phyloP scores from a whole-genome alignment of 1,140 invertebrate species.

The Stratiolaelaps scimitus region DNA sequence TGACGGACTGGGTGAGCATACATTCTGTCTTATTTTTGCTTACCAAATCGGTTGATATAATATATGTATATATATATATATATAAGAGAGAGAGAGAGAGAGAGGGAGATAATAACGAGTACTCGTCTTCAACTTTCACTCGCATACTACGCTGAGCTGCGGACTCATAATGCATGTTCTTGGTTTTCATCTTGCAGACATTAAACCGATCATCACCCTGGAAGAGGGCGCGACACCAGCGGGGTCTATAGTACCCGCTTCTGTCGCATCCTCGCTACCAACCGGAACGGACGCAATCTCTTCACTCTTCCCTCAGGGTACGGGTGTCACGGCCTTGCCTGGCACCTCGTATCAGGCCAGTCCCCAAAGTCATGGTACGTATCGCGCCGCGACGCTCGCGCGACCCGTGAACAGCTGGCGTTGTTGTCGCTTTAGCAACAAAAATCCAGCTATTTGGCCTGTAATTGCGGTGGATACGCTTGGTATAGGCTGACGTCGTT shows the following conservation, averaged over 20 bases:
- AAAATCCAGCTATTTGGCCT: too few species aligned
- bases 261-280: conserved; percentile 4
- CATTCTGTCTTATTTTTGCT: too few species aligned
- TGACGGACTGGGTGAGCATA: conserved; percentile 21
- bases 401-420: conserved; percentile 13
- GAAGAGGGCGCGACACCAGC: conserved; percentile 23
- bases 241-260: conserved; percentile 8
- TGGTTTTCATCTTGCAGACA: neutral
- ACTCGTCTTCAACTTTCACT: too few species aligned
- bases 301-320: conserved; percentile 21
- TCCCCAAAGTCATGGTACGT: conserved; percentile 29
- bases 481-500: too few species aligned
- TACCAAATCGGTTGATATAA: too few species aligned
- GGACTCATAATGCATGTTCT: neutral
- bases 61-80: too few species aligned
- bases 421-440: too few species aligned
- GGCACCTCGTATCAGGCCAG: conserved; percentile 24
- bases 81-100: too few species aligned
- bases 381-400: conserved; percentile 16
- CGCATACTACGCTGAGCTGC: too few species aligned
- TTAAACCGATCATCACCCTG: conserved; percentile 25
- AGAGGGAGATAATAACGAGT: too few species aligned
- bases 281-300: conserved; percentile 27
- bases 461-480: too few species aligned
- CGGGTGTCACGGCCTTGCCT: conserved; percentile 24